Conservation (phyloP, 2,113 vertebrate species). For the Sinocyclocheilus anophthalmus region DNA sequence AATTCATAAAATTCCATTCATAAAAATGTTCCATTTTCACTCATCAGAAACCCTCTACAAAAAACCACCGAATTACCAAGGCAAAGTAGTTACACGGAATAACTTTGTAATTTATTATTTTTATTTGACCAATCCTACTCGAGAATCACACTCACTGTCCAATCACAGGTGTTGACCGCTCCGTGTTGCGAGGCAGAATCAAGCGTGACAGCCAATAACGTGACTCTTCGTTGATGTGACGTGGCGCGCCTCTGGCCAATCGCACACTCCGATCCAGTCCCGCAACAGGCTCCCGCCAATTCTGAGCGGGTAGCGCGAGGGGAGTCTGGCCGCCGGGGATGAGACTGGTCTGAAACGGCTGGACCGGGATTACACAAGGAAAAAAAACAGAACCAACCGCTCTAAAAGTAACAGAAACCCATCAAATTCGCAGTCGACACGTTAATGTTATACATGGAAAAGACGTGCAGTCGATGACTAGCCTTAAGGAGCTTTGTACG, state of each 20-base stretch:
- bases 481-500: background rate
- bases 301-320: constrained; percentile 83
- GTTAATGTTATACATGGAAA: background rate
- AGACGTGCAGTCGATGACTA: constrained; percentile 17
- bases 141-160: background rate
- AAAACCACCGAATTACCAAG: background rate
- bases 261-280: constrained; percentile 60
- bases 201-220: background rate
- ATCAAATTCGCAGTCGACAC: background rate
- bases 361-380: constrained; percentile 28
- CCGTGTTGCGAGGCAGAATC: background rate
- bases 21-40: background rate
- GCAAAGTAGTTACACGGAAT: background rate
- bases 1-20: background rate
- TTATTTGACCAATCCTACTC: background rate
- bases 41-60: background rate
- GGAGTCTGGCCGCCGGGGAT: constrained; percentile 44
- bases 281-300: constrained; percentile 90
- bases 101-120: constrained; percentile 21
- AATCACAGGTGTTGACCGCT: background rate
- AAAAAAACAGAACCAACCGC: background rate
- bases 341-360: constrained; percentile 2
- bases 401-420: background rate
- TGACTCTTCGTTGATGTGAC: background rate
- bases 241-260: constrained; percentile 70